Base-by-base conservation (phyloP, 2,888 invertebrate species). In the Andrena minutula region DNA sequence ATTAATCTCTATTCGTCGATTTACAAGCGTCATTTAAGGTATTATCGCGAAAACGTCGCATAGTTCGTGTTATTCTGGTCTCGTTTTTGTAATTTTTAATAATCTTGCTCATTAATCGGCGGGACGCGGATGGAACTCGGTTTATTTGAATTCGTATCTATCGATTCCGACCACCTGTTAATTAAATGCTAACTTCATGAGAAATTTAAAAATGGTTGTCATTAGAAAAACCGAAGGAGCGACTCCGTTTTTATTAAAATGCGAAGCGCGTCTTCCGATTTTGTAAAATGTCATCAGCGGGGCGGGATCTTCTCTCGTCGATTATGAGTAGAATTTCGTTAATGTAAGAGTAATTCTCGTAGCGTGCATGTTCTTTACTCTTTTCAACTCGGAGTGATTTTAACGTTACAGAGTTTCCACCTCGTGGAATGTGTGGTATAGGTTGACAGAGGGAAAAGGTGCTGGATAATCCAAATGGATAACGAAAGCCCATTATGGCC, bases 401-500 rank as follows among this genome's bases (percentile, higher is more conserved):
- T 23, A 12, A 53, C 23, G 63, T 16, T 63, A 51, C 28, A 64
- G 47, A 71, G 28, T 30, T 51, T 53, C 12, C 23, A 12, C 56
- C 65, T 41, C 51, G 74, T 60, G 66, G 69, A 61, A 77, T 81
- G 82, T 75, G 79, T 72, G 56, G 79, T 41, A 85, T 75, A 79
- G 78, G 79, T 85, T 82, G 72, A 86, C 86, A 84, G 86, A 73
- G 77, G 72, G 77, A 80, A 74, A 84, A 83, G 76, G 80, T 83
- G 88, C 87, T 87, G 91, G 89, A 88, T 87, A 88, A 90, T 93
- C 92, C 93, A 93, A 93, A 93, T 94, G 94, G 94, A 91, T 90
- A 88, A 90, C 89, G 89, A 89, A 90, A 90, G 92, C 92, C 92
- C 92, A 94, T 93, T 93, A 94, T 94, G 94, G 93, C 93, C 92